phyloP scores from a whole-genome alignment of 2,888 invertebrate species.

The Nycteola revayana region DNA sequence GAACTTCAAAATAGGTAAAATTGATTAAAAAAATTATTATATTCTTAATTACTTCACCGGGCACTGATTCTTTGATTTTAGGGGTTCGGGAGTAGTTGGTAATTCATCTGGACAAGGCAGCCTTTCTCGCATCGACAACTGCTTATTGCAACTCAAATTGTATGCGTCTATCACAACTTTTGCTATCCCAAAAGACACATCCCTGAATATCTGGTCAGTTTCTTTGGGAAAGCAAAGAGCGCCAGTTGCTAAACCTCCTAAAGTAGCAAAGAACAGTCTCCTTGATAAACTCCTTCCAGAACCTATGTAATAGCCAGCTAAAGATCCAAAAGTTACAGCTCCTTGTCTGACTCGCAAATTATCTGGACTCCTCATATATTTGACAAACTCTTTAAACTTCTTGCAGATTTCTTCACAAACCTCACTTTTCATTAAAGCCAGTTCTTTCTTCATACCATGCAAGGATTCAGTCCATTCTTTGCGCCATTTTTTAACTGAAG shows the following conservation, averaged over 20 bases:
- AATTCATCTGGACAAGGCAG: constrained; percentile 46
- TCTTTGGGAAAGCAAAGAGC: constrained; percentile 16
- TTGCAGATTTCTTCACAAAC: constrained; percentile 9
- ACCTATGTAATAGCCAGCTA: constrained; percentile 34
- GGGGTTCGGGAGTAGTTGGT: constrained; percentile 20
- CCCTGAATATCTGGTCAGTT: constrained; percentile 45
- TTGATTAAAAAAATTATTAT: background rate
- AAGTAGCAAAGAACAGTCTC: constrained; percentile 7
- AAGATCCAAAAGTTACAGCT: constrained; percentile 32
- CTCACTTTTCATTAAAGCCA: constrained; percentile 17
- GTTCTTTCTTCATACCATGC: constrained; percentile 12
- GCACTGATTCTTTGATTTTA: constrained; percentile 4
- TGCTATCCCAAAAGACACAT: constrained; percentile 24
- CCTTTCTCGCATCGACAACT: constrained; percentile 36
- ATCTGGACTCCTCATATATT: constrained; percentile 43
- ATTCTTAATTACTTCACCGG: constrained; percentile 8
- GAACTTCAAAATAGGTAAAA: background rate
- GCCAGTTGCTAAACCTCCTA: constrained; percentile 8
- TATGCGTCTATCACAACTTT: constrained; percentile 31
- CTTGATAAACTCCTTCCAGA: constrained; percentile 26
- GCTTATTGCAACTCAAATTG: constrained; percentile 36
- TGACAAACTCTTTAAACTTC: constrained; percentile 33
- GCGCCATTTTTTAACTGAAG: constrained; percentile 40
- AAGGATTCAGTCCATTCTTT: constrained; percentile 12
- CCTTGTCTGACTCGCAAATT: constrained; percentile 41